Evolutionary conservation across 2,113 vertebrate genomes (phyloP).

Genomic region (Phalacrocorax carbo): DNA sequence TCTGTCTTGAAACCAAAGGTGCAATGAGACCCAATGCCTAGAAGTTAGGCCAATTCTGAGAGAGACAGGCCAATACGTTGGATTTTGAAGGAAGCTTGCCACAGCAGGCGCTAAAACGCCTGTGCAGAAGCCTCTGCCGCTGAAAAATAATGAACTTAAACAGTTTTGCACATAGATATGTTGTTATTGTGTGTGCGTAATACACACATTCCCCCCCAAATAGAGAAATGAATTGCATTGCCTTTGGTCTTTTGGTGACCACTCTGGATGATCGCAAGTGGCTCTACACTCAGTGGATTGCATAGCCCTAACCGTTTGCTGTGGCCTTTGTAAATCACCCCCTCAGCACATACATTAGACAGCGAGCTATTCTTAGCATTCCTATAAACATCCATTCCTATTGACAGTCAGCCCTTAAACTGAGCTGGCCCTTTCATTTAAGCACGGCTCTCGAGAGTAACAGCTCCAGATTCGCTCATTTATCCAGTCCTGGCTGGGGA

Average conservation of each 20-base stretch:
- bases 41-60: neutral
- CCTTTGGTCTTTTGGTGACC: neutral
- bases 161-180: neutral
- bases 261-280: neutral
- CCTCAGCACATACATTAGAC: neutral
- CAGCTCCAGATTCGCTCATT: neutral
- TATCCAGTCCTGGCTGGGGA: neutral
- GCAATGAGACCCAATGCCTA: neutral
- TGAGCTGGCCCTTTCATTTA: neutral
- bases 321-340: neutral
- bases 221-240: neutral
- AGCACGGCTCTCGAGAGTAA: neutral
- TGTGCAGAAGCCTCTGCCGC: neutral
- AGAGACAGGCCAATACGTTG: neutral
- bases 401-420: neutral
- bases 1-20: neutral
- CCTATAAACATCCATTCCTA: neutral
- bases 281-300: too few species aligned
- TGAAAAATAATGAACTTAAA: neutral
- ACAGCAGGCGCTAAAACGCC: neutral
- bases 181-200: neutral
- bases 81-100: neutral
- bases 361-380: neutral
- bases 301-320: fast-evolving
- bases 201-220: fast-evolving